phyloP scores from a whole-genome alignment of 2,888 invertebrate species.

The Chesias legatella region DNA sequence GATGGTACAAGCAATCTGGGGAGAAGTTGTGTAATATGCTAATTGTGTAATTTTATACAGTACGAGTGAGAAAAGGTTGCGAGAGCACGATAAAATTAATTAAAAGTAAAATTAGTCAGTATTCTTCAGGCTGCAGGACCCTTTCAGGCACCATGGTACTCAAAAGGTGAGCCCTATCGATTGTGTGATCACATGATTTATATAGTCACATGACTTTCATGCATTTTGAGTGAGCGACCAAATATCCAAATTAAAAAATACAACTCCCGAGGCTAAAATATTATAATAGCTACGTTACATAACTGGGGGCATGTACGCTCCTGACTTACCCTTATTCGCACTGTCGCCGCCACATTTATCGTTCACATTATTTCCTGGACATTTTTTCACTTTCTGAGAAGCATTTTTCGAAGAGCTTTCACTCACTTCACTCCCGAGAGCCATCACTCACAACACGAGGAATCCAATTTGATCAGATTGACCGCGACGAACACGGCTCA shows the following conservation, averaged over 20 bases:
- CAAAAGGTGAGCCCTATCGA: constrained; percentile 1
- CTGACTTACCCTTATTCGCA: constrained; percentile 72
- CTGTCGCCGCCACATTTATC: constrained; percentile 65
- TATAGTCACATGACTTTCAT: constrained; percentile 64
- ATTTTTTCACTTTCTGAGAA: constrained; percentile 76
- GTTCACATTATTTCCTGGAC: constrained; percentile 61
- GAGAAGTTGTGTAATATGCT: constrained; percentile 54
- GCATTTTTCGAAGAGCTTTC: constrained; percentile 72
- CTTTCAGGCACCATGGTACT: neutral
- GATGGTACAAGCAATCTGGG: constrained; percentile 29
- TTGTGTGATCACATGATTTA: constrained; percentile 58
- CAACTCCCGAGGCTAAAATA: constrained; percentile 37
- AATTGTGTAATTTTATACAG: constrained; percentile 15
- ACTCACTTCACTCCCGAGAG: constrained; percentile 81
- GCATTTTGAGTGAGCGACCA: constrained; percentile 2
- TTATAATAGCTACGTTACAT: constrained; percentile 67
- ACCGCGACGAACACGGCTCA: constrained; percentile 74
- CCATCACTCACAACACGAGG: constrained; percentile 81
- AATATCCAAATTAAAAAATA: constrained; percentile 1
- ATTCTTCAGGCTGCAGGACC: neutral
- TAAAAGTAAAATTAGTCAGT: too few relatives aligned
- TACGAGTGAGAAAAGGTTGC: neutral
- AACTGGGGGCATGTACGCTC: constrained; percentile 69
- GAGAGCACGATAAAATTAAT: too few relatives aligned
- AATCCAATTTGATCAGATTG: constrained; percentile 71